Evolutionary conservation across 2,113 vertebrate species (phyloP).

Genomic region (Poeciliopsis retropinna): DNA sequence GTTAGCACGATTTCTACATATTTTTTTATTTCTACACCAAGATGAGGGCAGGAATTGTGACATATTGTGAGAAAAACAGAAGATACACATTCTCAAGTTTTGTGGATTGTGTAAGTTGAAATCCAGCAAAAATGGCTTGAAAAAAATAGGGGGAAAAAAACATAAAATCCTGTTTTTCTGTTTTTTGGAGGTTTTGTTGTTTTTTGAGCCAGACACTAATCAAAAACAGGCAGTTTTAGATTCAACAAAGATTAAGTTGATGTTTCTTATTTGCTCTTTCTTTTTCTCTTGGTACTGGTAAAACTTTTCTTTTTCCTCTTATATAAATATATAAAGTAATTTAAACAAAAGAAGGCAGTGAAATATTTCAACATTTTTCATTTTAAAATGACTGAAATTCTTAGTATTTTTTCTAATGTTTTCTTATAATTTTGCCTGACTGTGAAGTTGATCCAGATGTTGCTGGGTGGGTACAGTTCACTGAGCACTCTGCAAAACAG

Average conservation of each 20-base stretch:
- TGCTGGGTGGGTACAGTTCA: conserved; percentile 10
- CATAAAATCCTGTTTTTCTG: too few species aligned
- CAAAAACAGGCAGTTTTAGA: not conserved
- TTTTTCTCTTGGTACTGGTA: not conserved
- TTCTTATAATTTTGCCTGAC: not conserved
- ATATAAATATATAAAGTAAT: not conserved
- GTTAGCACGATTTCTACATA: not conserved
- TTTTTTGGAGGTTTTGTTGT: not conserved
- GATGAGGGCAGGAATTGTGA: not conserved
- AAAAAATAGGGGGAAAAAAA: not conserved
- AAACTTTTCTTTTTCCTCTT: not conserved
- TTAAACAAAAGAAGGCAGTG: not conserved
- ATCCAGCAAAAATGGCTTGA: not conserved
- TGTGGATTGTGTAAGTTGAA: too few species aligned
- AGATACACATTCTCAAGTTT: not conserved
- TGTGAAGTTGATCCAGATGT: conserved; percentile 39
- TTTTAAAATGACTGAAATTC: not conserved
- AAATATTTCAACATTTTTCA: not conserved
- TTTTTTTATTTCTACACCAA: not conserved
- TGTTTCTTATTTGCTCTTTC: not conserved
- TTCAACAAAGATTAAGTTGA: not conserved
- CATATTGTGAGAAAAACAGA: not conserved
- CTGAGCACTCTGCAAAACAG: conserved; percentile 39
- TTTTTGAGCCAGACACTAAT: conserved; percentile 1
- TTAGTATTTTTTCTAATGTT: not conserved